These are phyloP conservation scores for Hoplodrina blanda DNA, from an alignment of 2,888 invertebrate species.

Conservation along the genomic window DNA sequence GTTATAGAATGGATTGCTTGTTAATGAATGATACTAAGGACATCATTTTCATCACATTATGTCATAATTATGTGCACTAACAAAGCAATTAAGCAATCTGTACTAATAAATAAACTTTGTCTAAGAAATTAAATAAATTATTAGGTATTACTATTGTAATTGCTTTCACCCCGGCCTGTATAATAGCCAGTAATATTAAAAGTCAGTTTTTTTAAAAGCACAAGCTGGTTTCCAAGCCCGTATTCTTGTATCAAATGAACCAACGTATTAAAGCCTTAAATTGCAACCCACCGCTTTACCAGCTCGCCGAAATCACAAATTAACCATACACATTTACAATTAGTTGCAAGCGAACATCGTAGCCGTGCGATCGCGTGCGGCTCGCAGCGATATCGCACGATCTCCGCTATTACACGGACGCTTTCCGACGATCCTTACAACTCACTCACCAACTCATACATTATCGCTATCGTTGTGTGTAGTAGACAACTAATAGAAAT, in stretches of 20 bases:
- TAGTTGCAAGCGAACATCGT: slow-evolving; percentile 43
- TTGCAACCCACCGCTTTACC: slow-evolving; percentile 25
- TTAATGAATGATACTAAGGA: too few species aligned
- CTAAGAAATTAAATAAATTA: too few species aligned
- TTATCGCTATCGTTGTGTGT: slow-evolving; percentile 51
- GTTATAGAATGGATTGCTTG: too few species aligned
- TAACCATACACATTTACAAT: slow-evolving; percentile 56
- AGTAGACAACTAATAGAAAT: slow-evolving; percentile 39
- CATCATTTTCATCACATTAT: too few species aligned
- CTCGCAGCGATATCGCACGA: slow-evolving; percentile 63
- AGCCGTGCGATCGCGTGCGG: slow-evolving; percentile 61
- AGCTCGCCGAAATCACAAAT: slow-evolving; percentile 57
- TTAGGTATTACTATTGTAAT: too few species aligned
- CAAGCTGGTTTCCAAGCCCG: neutral
- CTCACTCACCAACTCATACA: slow-evolving; percentile 70
- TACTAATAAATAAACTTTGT: too few species aligned
- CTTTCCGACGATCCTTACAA: slow-evolving; percentile 66
- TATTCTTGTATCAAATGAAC: slow-evolving; percentile 16
- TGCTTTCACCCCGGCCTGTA: too few species aligned
- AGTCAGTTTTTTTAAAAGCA: neutral
- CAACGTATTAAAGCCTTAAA: slow-evolving; percentile 42
- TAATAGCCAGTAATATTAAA: neutral
- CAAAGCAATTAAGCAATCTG: too few species aligned
- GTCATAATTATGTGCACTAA: too few species aligned
- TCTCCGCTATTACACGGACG: slow-evolving; percentile 68